phyloP scores from a whole-genome alignment of 2,888 invertebrate genomes.

The Petrophora chlorosata region DNA sequence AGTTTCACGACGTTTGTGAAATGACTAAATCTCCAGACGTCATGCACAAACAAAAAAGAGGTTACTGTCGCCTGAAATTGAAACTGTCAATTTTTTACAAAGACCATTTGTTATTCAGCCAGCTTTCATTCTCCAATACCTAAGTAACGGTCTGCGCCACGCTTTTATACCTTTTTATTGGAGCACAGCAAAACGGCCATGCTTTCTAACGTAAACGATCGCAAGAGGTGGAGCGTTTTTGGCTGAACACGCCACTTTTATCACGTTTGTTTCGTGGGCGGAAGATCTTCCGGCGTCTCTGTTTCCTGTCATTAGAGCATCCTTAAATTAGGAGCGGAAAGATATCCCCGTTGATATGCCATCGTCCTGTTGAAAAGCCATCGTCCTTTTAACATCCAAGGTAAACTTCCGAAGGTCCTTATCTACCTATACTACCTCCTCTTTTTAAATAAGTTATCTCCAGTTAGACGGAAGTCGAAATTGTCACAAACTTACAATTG shows the following conservation, averaged over 20 bases:
- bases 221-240: conserved; percentile 14
- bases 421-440: too few relatives aligned
- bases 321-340: conserved; percentile 12
- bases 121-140: conserved; percentile 45
- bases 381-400: conserved; percentile 2
- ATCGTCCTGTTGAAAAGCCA: too few relatives aligned
- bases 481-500: too few relatives aligned
- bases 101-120: conserved; percentile 40
- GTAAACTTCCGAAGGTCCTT: not conserved
- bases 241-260: conserved; percentile 17
- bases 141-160: conserved; percentile 57
- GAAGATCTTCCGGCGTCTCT: conserved; percentile 16
- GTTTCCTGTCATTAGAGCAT: conserved; percentile 21
- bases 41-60: conserved; percentile 3
- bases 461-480: too few relatives aligned
- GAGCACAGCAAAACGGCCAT: conserved; percentile 67
- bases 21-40: not conserved
- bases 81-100: conserved; percentile 38
- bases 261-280: conserved; percentile 8
- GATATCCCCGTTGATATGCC: too few relatives aligned
- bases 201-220: conserved; percentile 61
- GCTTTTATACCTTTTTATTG: conserved; percentile 66
- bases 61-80: conserved; percentile 33
- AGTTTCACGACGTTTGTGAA: not conserved
- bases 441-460: too few relatives aligned